These are phyloP conservation scores for Mormyrus iriodes DNA, from an alignment of 2,113 vertebrate genomes.

Conservation along the genomic window DNA sequence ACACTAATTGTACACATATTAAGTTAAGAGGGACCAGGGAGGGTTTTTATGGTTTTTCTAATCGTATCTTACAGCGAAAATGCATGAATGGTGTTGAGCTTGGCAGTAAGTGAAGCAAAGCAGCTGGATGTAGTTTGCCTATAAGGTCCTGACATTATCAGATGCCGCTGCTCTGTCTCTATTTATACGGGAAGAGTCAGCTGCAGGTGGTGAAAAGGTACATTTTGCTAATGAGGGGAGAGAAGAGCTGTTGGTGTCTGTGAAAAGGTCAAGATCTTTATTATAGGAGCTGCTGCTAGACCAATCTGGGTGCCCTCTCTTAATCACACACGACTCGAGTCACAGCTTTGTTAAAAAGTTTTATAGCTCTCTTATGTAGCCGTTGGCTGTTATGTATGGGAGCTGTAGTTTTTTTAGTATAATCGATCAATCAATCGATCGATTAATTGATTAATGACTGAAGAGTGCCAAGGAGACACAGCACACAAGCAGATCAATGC, in stretches of 20 bases:
- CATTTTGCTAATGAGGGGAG: constrained; percentile 11
- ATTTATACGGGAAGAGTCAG: neutral
- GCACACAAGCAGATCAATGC: neutral
- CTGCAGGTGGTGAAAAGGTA: neutral
- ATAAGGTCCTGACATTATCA: constrained; percentile 5
- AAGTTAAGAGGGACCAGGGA: neutral
- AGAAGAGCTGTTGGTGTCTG: neutral
- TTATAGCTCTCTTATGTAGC: neutral
- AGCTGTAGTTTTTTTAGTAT: neutral
- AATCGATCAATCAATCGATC: neutral
- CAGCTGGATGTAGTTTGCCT: neutral
- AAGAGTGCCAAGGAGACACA: neutral
- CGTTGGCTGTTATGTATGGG: neutral
- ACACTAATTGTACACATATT: neutral
- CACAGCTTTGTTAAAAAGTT: neutral
- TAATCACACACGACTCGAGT: neutral
- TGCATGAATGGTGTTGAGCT: constrained; percentile 22
- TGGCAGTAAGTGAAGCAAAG: constrained; percentile 14
- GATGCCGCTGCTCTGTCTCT: neutral
- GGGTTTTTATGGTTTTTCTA: neutral
- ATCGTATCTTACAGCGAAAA: constrained; percentile 28
- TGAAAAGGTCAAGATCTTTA: constrained; percentile 20
- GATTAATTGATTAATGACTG: neutral
- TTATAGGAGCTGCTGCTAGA: neutral
- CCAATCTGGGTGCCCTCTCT: neutral